Evolutionary conservation across 1,140 invertebrate species (phyloP).

Genomic region (Drusus annulatus): DNA sequence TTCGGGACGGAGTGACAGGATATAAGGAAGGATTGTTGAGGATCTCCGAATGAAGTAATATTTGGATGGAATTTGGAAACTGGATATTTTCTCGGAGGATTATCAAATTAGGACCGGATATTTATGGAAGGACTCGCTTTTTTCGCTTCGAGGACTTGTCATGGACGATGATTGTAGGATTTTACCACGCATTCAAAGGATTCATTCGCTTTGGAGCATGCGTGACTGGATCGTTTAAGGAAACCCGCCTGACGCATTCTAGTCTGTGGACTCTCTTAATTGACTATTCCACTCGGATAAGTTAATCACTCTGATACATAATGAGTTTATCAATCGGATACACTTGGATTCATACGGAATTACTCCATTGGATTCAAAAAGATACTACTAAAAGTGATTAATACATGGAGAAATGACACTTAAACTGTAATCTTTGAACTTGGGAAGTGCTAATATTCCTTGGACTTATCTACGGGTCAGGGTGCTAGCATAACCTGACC

Average conservation of each 20-base stretch:
- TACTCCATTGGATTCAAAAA: too few species aligned
- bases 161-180: slow-evolving; percentile 26
- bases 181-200: not conserved
- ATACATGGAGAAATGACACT: too few species aligned
- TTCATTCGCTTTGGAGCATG: too few species aligned
- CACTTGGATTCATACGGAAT: too few species aligned
- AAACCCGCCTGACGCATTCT: not conserved
- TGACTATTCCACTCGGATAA: too few species aligned
- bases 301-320: too few species aligned
- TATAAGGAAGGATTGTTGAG: slow-evolving; percentile 53
- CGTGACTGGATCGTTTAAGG: too few species aligned
- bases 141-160: not conserved
- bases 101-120: slow-evolving; percentile 5
- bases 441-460: slow-evolving; percentile 1
- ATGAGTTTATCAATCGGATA: too few species aligned
- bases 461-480: not conserved
- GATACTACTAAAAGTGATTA: too few species aligned
- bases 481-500: not conserved
- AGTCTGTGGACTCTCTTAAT: not conserved
- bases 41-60: slow-evolving; percentile 38
- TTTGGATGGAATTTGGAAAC: slow-evolving; percentile 5
- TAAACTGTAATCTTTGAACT: too few species aligned
- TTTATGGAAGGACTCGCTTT: slow-evolving; percentile 31
- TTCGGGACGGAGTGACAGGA: slow-evolving; percentile 54
- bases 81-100: not conserved